Conservation (phyloP, 2,888 invertebrate genomes). For the Lymantria monacha region DNA sequence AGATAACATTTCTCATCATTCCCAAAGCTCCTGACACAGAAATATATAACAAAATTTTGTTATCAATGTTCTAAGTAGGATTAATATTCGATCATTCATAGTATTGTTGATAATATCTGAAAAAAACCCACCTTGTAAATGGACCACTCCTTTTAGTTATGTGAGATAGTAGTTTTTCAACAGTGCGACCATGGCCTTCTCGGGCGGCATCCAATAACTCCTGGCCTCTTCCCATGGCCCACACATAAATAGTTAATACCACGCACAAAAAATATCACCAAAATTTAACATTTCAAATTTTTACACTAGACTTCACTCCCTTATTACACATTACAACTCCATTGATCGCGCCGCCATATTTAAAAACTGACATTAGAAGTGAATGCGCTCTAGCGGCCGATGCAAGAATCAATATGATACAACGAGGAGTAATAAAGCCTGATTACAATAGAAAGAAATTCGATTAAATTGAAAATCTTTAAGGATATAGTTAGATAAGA, state of each 20-base stretch:
- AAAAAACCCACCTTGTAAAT: constrained; percentile 90
- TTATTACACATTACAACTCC: constrained; percentile 82
- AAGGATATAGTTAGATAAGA: no score
- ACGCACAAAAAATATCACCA: constrained; percentile 78
- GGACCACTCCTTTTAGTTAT: constrained; percentile 96
- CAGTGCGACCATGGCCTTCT: constrained; percentile 93
- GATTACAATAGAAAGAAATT: no score
- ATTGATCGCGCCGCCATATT: constrained; percentile 91
- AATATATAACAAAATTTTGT: not conserved
- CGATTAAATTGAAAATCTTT: no score
- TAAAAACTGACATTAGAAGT: constrained; percentile 57
- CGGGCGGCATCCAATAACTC: constrained; percentile 97
- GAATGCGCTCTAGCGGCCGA: constrained; percentile 75
- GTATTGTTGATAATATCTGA: constrained; percentile 40
- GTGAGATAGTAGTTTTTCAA: constrained; percentile 95
- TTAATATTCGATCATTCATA: not conserved
- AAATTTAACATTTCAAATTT: constrained; percentile 66
- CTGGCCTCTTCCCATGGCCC: constrained; percentile 96
- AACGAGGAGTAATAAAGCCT: no score
- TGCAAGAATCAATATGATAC: constrained; percentile 61
- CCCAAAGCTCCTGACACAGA: constrained; percentile 1
- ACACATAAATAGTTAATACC: constrained; percentile 68
- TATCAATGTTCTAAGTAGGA: not conserved
- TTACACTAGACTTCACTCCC: constrained; percentile 78
- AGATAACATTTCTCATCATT: constrained; percentile 26